phyloP scores from a whole-genome alignment of 2,888 invertebrate species.

The Cephus runcator region DNA sequence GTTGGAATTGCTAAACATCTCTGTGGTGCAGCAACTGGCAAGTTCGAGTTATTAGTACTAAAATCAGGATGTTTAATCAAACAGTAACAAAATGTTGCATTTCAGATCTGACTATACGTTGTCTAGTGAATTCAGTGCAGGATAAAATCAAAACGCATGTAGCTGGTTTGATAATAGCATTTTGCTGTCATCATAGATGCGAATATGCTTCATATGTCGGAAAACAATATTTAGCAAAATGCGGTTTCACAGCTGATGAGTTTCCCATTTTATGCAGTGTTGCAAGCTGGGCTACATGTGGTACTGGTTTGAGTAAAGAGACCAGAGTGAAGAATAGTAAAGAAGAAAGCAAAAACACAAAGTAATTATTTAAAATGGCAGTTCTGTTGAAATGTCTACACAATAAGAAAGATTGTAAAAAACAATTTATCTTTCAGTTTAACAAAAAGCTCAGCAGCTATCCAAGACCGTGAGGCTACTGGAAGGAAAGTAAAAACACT shows the following conservation, averaged over 20 bases:
- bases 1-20: constrained; percentile 88
- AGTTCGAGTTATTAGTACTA: constrained; percentile 14
- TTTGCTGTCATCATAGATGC: constrained; percentile 93
- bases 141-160: constrained; percentile 58
- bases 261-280: constrained; percentile 82
- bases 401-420: neutral
- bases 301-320: constrained; percentile 72
- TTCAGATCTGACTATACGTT: constrained; percentile 79
- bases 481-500: constrained; percentile 82
- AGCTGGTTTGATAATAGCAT: constrained; percentile 78
- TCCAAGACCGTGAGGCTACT: constrained; percentile 69
- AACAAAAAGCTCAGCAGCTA: constrained; percentile 9
- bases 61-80: constrained; percentile 7
- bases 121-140: constrained; percentile 68
- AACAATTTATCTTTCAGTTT: constrained; percentile 2
- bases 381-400: neutral
- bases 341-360: constrained; percentile 15
- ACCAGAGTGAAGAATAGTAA: constrained; percentile 11
- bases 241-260: constrained; percentile 71
- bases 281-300: constrained; percentile 92
- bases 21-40: constrained; percentile 89
- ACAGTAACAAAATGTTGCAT: constrained; percentile 23
- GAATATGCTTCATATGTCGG: constrained; percentile 78
- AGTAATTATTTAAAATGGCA: neutral
- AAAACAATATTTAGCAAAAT: constrained; percentile 70